Evolutionary conservation across 2,888 invertebrate genomes (phyloP).

Genomic region (Cephus runcator): DNA sequence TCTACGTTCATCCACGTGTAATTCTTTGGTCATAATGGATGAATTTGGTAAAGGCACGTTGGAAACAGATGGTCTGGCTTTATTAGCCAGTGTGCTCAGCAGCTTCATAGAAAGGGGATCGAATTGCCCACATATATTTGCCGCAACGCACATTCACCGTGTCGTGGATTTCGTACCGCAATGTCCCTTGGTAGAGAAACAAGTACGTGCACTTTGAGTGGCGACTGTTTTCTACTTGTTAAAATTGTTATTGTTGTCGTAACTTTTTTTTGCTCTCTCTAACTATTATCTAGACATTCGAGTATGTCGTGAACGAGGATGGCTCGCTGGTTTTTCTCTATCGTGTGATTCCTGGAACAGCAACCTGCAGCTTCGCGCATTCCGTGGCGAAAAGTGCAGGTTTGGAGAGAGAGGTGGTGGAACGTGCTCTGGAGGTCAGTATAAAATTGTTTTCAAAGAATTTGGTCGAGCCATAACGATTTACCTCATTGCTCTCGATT

Average conservation of each 20-base stretch:
- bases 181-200: slow-evolving; percentile 67
- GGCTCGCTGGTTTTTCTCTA: slow-evolving; percentile 74
- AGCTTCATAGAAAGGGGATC: slow-evolving; percentile 72
- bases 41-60: slow-evolving; percentile 91
- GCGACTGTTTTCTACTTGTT: background rate
- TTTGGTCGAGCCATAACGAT: background rate
- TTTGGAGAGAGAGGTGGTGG: slow-evolving; percentile 67
- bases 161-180: slow-evolving; percentile 71
- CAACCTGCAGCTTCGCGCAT: slow-evolving; percentile 74
- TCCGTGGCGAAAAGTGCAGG: slow-evolving; percentile 74
- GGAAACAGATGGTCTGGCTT: slow-evolving; percentile 78
- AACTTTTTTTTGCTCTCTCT: background rate
- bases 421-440: slow-evolving; percentile 67
- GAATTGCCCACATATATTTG: slow-evolving; percentile 78
- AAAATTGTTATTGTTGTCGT: background rate
- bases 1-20: slow-evolving; percentile 72
- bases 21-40: slow-evolving; percentile 84
- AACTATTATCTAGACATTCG: slow-evolving; percentile 69
- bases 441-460: background rate
- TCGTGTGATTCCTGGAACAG: slow-evolving; percentile 72
- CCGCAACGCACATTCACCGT: slow-evolving; percentile 83
- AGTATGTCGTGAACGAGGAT: slow-evolving; percentile 70
- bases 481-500: background rate
- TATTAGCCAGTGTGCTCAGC: slow-evolving; percentile 77
- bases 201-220: slow-evolving; percentile 64